Evolutionary conservation across 2,888 invertebrate species (phyloP).

Genomic region (Idaea biselata): DNA sequence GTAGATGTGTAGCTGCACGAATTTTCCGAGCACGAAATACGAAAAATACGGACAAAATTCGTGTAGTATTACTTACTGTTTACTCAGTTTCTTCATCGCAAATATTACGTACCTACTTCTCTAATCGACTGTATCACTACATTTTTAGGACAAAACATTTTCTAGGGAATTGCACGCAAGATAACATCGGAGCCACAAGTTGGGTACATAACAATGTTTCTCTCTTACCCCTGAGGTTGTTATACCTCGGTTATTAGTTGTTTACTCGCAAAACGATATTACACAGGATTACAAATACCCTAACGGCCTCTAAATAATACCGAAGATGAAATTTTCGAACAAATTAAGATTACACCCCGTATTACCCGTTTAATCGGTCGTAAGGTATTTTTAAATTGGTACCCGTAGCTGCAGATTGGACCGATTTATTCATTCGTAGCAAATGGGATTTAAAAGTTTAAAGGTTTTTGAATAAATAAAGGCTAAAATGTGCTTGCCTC

Average conservation of each 20-base stretch:
- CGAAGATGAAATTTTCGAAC: slow-evolving; percentile 4
- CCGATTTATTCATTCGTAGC: not conserved
- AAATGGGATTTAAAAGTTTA: slow-evolving; percentile 11
- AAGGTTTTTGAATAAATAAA: not conserved
- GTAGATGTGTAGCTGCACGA: not conserved
- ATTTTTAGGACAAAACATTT: not conserved
- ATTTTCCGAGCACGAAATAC: not conserved
- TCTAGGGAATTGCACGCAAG: not conserved
- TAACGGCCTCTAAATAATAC: slow-evolving; percentile 4
- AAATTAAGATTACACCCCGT: not conserved
- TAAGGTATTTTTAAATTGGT: slow-evolving; percentile 9
- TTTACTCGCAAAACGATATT: slow-evolving; percentile 11
- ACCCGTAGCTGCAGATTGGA: not conserved
- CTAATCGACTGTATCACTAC: not conserved
- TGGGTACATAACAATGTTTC: slow-evolving; percentile 12
- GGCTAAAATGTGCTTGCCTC: not conserved
- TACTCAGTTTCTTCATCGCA: not conserved
- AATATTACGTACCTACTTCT: not conserved
- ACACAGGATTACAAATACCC: slow-evolving; percentile 9
- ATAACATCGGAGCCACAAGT: slow-evolving; percentile 11
- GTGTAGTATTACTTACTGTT: not conserved
- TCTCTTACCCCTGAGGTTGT: slow-evolving; percentile 12
- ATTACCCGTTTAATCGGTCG: slow-evolving; percentile 2
- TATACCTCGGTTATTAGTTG: slow-evolving; percentile 11
- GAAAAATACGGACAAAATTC: not conserved